phyloP scores from a whole-genome alignment of 2,888 invertebrate genomes.

The Rosalia funebris region DNA sequence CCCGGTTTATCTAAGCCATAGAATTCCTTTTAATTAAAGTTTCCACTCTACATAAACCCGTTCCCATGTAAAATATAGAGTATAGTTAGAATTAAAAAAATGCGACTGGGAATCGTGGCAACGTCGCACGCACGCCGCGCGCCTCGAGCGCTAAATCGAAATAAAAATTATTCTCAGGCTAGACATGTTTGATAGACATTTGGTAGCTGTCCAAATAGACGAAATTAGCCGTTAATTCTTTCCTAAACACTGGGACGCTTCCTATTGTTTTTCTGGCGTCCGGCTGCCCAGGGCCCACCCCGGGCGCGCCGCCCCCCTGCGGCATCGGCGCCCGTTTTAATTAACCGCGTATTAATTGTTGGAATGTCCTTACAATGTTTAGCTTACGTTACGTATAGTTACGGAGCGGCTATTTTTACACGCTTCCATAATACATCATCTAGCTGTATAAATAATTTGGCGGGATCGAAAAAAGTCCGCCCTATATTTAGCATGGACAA shows the following conservation, averaged over 20 bases:
- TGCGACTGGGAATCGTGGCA: too few species aligned
- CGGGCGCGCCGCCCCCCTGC: background rate
- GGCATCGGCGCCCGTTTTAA: background rate
- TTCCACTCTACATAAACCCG: too few species aligned
- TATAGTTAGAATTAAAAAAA: too few species aligned
- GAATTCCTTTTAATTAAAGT: too few species aligned
- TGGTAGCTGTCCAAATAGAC: conserved; percentile 39
- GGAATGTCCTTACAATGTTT: conserved; percentile 2
- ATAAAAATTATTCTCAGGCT: conserved; percentile 35
- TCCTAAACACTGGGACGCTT: conserved; percentile 13
- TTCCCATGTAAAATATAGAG: too few species aligned
- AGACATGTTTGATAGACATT: conserved; percentile 50
- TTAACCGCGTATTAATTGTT: background rate
- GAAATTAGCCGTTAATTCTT: conserved; percentile 13
- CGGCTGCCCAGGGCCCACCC: background rate
- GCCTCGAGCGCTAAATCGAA: conserved; percentile 1
- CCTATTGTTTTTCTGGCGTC: conserved; percentile 4
- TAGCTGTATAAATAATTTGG: conserved; percentile 9
- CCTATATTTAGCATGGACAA: background rate
- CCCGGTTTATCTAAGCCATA: too few species aligned
- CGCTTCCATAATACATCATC: conserved; percentile 16
- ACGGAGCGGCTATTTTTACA: conserved; percentile 13
- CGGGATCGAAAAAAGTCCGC: background rate
- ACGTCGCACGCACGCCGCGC: conserved; percentile 2
- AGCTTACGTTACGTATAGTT: background rate